Conservation (phyloP, 2,113 vertebrate genomes). For the Pollachius pollachius region DNA sequence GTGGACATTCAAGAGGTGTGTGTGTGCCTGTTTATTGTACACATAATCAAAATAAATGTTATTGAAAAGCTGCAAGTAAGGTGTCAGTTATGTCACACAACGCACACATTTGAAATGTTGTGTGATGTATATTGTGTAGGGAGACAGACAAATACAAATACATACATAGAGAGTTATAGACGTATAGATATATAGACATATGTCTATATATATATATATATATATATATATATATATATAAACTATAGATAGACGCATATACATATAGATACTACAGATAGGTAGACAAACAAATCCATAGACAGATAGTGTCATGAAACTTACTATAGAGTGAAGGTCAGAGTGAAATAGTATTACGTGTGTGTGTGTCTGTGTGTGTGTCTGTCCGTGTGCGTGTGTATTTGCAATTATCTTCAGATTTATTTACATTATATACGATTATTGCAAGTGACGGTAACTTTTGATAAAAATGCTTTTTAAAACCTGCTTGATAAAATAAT, state of each 20-base stretch:
- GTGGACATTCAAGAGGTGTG: slow-evolving; percentile 12
- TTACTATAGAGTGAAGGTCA: no score
- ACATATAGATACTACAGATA: neutral
- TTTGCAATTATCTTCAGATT: neutral
- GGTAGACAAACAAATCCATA: slow-evolving; percentile 7
- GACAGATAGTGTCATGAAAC: no score
- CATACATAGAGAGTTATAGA: neutral
- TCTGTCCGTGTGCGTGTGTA: neutral
- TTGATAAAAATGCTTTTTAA: no score
- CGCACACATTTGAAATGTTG: neutral
- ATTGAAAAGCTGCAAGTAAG: neutral
- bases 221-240: neutral
- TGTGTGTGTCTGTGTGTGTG: neutral
- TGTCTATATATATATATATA: neutral
- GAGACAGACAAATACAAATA: neutral
- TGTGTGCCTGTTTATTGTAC: neutral
- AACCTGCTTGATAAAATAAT: no score
- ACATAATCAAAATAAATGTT: neutral
- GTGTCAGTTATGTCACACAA: neutral
- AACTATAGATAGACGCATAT: neutral
- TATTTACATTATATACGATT: no score
- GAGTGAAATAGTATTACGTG: slow-evolving; percentile 3
- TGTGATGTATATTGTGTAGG: neutral
- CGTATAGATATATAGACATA: neutral
- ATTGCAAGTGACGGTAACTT: no score